Base-by-base conservation (phyloP, 2,113 vertebrate species). In the Chaenocephalus aceratus region DNA sequence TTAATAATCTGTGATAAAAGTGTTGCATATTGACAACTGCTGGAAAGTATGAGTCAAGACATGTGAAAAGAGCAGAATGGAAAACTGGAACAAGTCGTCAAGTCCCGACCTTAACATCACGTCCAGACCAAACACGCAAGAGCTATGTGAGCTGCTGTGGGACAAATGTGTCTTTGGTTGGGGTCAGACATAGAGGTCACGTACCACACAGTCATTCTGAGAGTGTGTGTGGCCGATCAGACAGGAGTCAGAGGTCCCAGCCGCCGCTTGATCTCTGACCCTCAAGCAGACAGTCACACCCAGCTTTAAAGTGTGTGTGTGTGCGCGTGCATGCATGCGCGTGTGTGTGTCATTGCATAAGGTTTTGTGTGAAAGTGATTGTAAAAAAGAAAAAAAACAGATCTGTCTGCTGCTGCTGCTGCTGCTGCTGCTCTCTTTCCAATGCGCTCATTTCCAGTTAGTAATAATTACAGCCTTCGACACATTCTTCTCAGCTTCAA, bases 151-250 rank as follows among this genome's bases (percentile, higher is more conserved):
- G 68, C 61, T 71, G 62, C 84, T 83, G 60, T 10, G 56, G 83
- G 71, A 76, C 75, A 89, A 41, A 72, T 71, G 36, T 73, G 74
- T 79, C 49, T 80, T 67, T 79, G 69, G 66, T 80, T 26, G 1
- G 73, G 88, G 82, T 83, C 82, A 85, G 69, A 77, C 7, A 4
- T 65, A 74, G 51, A 59, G 86, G 80, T 85, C 85, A 77, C n/a
- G 34, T 44, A 67, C 46, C 52, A 79, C 72, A 74, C 85, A 61
- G 62, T 81, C 56, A 58, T 62, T 30, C 52, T 51, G 2, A 58
- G 10, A 57, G 60, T 72, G 66, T 65, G 72, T 53, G 66, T 36
- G 61, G 16, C 46, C 44, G 66, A 75, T 75, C 68, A 53, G 85
- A 87, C 18, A 64, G 69, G 52, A 5, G 46, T 78, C 83, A 83